These are phyloP conservation scores for Tribolium madens DNA, from an alignment of 1,140 invertebrate genomes.

Conservation along the genomic window DNA sequence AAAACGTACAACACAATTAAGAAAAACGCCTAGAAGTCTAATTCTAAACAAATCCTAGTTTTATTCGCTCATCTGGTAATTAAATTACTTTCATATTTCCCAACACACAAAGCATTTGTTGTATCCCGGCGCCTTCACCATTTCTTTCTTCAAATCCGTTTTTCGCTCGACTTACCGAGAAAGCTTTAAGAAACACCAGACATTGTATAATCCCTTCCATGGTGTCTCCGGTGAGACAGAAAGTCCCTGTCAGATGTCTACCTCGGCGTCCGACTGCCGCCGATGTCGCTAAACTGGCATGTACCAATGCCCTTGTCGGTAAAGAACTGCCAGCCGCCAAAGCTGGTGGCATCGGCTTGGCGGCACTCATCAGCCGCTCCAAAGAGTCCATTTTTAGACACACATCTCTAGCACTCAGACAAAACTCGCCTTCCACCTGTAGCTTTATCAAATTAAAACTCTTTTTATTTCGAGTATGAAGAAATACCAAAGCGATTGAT, in stretches of 20 bases:
- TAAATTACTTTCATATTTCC: not conserved
- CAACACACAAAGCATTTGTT: not conserved
- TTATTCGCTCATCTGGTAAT: not conserved
- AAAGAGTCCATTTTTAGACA: constrained; percentile 76
- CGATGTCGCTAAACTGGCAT: constrained; percentile 80
- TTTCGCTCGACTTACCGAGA: constrained; percentile 79
- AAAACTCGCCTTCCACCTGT: constrained; percentile 28
- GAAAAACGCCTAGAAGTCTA: not conserved
- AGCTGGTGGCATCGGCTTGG: constrained; percentile 73
- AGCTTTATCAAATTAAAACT: constrained; percentile 19
- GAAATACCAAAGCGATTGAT: not conserved
- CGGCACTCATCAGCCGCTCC: constrained; percentile 79
- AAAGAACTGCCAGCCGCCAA: constrained; percentile 69
- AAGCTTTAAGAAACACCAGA: constrained; percentile 90
- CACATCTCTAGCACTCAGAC: not conserved
- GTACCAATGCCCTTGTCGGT: constrained; percentile 78
- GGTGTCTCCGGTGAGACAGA: constrained; percentile 88
- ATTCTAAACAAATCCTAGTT: not conserved
- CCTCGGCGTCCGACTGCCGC: constrained; percentile 78
- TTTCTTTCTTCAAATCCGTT: not conserved
- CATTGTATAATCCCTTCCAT: constrained; percentile 94
- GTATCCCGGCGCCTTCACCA: not conserved
- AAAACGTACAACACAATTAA: not conserved
- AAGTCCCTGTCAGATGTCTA: constrained; percentile 85
- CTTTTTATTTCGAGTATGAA: constrained; percentile 6